Evolutionary conservation across 92 coral and sea anemone species (phyloP), one percentile per base, ranked within the genome.

Genomic region (Epizoanthus stellaris): DNA sequence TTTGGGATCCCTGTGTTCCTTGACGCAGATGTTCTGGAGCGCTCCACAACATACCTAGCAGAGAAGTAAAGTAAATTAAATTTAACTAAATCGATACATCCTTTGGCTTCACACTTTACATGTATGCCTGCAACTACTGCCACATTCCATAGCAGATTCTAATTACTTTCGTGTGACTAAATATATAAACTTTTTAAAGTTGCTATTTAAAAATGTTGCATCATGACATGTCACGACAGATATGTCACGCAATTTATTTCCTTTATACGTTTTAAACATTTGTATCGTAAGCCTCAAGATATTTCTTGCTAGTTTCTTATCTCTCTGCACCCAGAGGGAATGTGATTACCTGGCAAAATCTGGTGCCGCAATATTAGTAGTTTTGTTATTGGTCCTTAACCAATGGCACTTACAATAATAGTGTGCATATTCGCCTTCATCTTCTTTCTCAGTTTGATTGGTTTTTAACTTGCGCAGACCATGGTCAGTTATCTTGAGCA

Each of bases 11-110:
- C 60, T 79, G 87, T 59, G 86, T 88, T 43, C 85, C 89, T 85
- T 85, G 67, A 30, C 99, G 89, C n/a, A 97, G 76, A 42, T 92
- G 91, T 60, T 97, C 99, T 15, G 99, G 99, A 8, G 99, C 99
- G 23, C 90, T 94, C 98, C 98, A 97, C 73, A 94, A 40, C 89
- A 91, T 92, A 23, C 93, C 99, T 97, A 47, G 13, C 67, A 38
- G 34, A 70, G 21, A 14, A 52, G 14, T 58, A 12, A 54, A 64
- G 42, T 61, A 52, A 57, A 47, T 36, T 36, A 1, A 4, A 0
- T 14, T 42, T 45, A 23, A 20, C 16, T 62, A 68, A 71, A 15
- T 11, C 20, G 61, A 19, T 43, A 6, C 52, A n/a, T 72, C 52
- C 16, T 47, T n/a, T 38, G 70, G 39, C 70, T 17, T 34, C 5